Evolutionary conservation across 2,797 vertebrate species (phyloP).

Genomic region (Acipenser transmontanus): DNA sequence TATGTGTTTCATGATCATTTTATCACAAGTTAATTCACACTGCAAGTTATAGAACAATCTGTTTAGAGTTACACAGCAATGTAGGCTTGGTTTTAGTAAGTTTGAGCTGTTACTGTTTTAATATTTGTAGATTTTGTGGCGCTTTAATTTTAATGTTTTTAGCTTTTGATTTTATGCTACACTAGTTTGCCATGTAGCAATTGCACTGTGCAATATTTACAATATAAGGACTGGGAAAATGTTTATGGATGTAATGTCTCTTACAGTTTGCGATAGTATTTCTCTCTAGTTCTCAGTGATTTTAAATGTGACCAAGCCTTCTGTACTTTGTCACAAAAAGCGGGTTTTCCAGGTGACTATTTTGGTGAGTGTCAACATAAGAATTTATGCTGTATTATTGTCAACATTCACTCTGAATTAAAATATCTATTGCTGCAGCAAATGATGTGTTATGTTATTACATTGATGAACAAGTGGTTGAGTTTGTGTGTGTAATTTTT

Average conservation of each 20-base stretch:
- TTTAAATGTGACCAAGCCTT: constrained; percentile 99
- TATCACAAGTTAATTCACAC: constrained; percentile 89
- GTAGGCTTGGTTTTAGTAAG: constrained; percentile 74
- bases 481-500: background rate
- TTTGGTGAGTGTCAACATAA: constrained; percentile 99
- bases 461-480: constrained; percentile 1
- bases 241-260: constrained; percentile 98
- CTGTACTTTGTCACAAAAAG: constrained; percentile 99
- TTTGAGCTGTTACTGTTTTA: constrained; percentile 91
- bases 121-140: constrained; percentile 75
- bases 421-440: constrained; percentile 91
- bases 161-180: constrained; percentile 91
- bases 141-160: constrained; percentile 60
- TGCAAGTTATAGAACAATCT: constrained; percentile 91
- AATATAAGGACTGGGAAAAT: constrained; percentile 97
- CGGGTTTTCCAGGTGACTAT: constrained; percentile 99
- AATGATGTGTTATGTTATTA: constrained; percentile 41
- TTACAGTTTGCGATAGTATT: constrained; percentile 99
- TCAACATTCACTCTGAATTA: constrained; percentile 99
- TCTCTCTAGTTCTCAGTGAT: constrained; percentile 99
- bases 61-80: constrained; percentile 74
- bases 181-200: constrained; percentile 99
- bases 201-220: constrained; percentile 99
- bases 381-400: constrained; percentile 99
- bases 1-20: constrained; percentile 60